Percentiles rank a stretch among this genome's conserved stretches.
These are phyloP conservation scores for Chaetodon trifasciatus DNA, from an alignment of 2,797 vertebrate species.

Conservation along the genomic window DNA sequence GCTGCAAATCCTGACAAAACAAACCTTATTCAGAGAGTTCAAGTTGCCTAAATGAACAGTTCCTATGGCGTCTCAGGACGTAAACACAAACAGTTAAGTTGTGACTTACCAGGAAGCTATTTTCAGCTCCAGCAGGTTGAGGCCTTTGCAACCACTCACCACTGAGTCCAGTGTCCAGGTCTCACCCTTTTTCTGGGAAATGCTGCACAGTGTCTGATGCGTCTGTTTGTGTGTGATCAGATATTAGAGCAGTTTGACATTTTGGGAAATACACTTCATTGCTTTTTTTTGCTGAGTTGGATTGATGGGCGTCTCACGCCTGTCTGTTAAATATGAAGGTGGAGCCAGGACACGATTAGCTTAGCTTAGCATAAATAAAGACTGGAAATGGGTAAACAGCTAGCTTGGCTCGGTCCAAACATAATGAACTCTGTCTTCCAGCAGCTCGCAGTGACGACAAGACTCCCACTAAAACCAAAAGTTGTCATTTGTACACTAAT, in stretches of 20 bases:
- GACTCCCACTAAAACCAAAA: neutral
- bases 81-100: constrained; percentile 22
- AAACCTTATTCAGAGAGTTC: neutral
- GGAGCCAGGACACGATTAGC: neutral
- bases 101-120: constrained; percentile 52
- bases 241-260: neutral
- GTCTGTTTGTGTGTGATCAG: constrained; percentile 10
- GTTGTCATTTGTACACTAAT: neutral
- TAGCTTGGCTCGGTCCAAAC: too few relatives aligned
- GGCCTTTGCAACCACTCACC: constrained; percentile 52
- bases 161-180: constrained; percentile 58
- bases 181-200: constrained; percentile 50
- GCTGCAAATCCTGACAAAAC: neutral
- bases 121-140: constrained; percentile 44
- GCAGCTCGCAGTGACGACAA: neutral
- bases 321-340: constrained; percentile 1
- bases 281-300: neutral
- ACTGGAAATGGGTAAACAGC: neutral
- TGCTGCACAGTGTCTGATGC: constrained; percentile 1
- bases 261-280: neutral
- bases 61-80: constrained; percentile 2
- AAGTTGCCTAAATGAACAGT: neutral
- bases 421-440: neutral
- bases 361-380: constrained; percentile 14
- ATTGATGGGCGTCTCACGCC: neutral